Evolutionary conservation across 2,888 invertebrate species (phyloP), one percentile per base, ranked within the genome.

Genomic region (Micropterix aruncella): DNA sequence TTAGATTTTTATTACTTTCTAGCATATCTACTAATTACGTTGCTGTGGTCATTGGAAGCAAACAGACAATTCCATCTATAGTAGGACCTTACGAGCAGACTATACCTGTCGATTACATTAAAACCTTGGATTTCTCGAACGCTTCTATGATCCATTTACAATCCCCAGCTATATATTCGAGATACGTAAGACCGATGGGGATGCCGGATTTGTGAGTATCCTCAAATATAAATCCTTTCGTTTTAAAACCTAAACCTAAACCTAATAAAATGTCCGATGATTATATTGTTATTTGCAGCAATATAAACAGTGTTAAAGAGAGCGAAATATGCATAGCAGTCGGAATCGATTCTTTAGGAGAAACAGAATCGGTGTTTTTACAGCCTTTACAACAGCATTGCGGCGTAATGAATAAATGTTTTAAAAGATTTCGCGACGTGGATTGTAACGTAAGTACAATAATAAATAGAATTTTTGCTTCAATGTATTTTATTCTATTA

Each of bases 81-180:
- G 65, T 67, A 47, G 79, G 84, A 37, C 78, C 81, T 3, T 74
- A 80, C 55, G 86, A 89, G 57, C 80, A 85, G 66, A 69, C 76
- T n/a, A 65, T 72, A 19, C 62, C 68, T 44, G 70, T 89, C 2
- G 73, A 79, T 49, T 73, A 73, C 19, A 69, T 75, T 3, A 73
- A 73, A 50, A 58, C 60, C 2, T 60, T 86, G 12, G 67, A 73
- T 19, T 63, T 66, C 18, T 77, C 76, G 14, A 75, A 80, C 57
- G 71, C 79, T 0, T 57, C 73, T 2, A 57, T 90, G 17, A 60
- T 87, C 41, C 80, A 79, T 56, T 60, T 88, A 46, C 74, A 74
- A 48, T 53, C 63, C 41, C 67, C 75, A 1, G 73, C 77, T 2
- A 62, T 65, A 18, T 75, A 78, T 51, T 77, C 77, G 1, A 71